These are phyloP conservation scores for Lerema accius DNA, from an alignment of 1,140 invertebrate genomes.

Conservation along the genomic window DNA sequence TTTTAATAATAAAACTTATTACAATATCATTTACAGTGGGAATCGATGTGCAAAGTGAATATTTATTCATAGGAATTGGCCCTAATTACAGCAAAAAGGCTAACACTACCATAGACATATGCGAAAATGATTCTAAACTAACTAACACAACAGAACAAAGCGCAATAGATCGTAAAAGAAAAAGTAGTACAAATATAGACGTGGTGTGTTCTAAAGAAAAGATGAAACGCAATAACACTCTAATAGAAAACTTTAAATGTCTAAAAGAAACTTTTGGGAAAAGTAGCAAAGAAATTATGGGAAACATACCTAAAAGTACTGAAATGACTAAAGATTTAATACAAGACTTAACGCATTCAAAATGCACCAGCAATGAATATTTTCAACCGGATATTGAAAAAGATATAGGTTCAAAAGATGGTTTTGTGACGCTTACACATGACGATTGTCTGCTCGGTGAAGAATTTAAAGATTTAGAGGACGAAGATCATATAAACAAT, in stretches of 20 bases:
- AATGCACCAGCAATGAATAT: neutral
- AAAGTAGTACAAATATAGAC: slow-evolving; percentile 39
- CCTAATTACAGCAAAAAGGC: neutral
- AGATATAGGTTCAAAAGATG: neutral
- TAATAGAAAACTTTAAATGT: slow-evolving; percentile 53
- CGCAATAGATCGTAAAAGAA: slow-evolving; percentile 58
- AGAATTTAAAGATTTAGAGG: slow-evolving; percentile 40
- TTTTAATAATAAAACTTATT: neutral
- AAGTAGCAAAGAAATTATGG: slow-evolving; percentile 46
- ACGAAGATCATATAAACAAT: slow-evolving; percentile 53
- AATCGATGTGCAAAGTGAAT: slow-evolving; percentile 67
- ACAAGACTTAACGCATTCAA: slow-evolving; percentile 32
- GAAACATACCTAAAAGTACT: slow-evolving; percentile 40
- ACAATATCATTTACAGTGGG: slow-evolving; percentile 64
- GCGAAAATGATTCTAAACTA: slow-evolving; percentile 6
- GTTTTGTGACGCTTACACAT: neutral
- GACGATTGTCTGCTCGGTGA: slow-evolving; percentile 18
- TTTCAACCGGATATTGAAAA: neutral
- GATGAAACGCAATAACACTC: slow-evolving; percentile 55
- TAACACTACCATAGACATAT: neutral
- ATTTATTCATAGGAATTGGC: slow-evolving; percentile 55
- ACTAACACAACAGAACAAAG: slow-evolving; percentile 33
- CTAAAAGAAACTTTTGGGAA: slow-evolving; percentile 55
- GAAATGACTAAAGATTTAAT: slow-evolving; percentile 44
- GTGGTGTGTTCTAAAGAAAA: slow-evolving; percentile 58